These are phyloP conservation scores for Netelia fuscicornis DNA, from an alignment of 2,888 invertebrate genomes.

Conservation along the genomic window DNA sequence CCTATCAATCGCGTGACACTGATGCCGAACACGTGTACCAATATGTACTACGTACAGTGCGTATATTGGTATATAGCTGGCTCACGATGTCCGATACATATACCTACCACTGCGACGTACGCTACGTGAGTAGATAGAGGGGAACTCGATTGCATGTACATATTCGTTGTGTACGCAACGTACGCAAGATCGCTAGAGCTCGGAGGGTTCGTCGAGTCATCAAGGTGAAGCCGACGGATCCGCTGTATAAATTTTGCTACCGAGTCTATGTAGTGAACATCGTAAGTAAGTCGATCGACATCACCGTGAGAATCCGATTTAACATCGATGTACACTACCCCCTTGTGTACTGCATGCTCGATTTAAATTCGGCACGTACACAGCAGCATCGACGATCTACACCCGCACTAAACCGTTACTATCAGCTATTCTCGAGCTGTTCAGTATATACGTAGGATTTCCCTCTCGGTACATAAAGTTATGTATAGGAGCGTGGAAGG, in stretches of 20 bases:
- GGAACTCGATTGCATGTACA: constrained; percentile 38
- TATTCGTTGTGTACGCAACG: constrained; percentile 30
- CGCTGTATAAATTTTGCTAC: background rate
- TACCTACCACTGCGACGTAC: background rate
- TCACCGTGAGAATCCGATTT: constrained; percentile 9
- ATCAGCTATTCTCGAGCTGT: background rate
- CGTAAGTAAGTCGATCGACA: constrained; percentile 16
- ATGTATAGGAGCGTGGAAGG: constrained; percentile 44
- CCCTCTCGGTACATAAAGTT: constrained; percentile 53
- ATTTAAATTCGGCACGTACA: constrained; percentile 45
- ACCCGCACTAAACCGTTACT: constrained; percentile 14
- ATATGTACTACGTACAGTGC: background rate
- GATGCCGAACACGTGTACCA: constrained; percentile 10
- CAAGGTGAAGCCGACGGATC: constrained; percentile 1
- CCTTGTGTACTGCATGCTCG: constrained; percentile 31
- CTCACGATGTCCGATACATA: background rate
- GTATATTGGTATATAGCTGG: background rate
- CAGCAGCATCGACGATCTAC: constrained; percentile 13
- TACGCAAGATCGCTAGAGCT: background rate
- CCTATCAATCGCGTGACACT: constrained; percentile 41
- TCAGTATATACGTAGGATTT: constrained; percentile 43
- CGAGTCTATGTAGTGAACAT: background rate
- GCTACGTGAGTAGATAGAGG: constrained; percentile 40
- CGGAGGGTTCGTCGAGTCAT: background rate
- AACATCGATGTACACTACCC: background rate